Conservation (phyloP, 2,113 vertebrate species). For the Semnornis frantzii region DNA sequence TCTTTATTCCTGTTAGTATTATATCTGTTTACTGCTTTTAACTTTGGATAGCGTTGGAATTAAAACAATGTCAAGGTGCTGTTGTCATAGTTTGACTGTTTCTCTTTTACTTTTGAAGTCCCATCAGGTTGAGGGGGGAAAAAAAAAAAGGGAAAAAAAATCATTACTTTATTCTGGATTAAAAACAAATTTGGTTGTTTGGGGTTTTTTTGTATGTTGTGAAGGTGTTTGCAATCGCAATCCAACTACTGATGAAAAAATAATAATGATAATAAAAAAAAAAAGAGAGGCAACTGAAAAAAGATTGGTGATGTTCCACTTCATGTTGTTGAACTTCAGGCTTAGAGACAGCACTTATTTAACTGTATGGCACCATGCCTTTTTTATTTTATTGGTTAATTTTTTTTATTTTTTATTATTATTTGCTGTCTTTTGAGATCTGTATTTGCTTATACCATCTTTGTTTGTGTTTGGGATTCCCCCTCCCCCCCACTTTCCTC, state of each 20-base stretch:
- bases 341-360: conserved; percentile 3
- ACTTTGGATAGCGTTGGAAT: conserved; percentile 98
- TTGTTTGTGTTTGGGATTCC: conserved; percentile 33
- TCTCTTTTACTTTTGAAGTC: conserved; percentile 85
- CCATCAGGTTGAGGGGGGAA: conserved; percentile 76
- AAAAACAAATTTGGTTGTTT: conserved; percentile 82
- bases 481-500: neutral
- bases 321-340: conserved; percentile 51
- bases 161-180: conserved; percentile 86
- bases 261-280: conserved; percentile 78
- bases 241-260: conserved; percentile 94
- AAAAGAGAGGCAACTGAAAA: conserved; percentile 87
- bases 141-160: neutral
- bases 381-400: neutral
- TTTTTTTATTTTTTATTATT: neutral
- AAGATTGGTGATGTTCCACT: conserved; percentile 78
- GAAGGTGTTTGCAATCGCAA: conserved; percentile 96
- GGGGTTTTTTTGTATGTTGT: conserved; percentile 93
- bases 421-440: conserved; percentile 38
- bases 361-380: conserved; percentile 33
- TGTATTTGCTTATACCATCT: conserved; percentile 46
- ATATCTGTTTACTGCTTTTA: conserved; percentile 99
- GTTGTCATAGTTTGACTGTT: conserved; percentile 99
- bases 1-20: conserved; percentile 94
- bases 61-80: conserved; percentile 99